Evolutionary conservation across 1,140 invertebrate genomes (phyloP).

Genomic region (Helicoverpa armigera): DNA sequence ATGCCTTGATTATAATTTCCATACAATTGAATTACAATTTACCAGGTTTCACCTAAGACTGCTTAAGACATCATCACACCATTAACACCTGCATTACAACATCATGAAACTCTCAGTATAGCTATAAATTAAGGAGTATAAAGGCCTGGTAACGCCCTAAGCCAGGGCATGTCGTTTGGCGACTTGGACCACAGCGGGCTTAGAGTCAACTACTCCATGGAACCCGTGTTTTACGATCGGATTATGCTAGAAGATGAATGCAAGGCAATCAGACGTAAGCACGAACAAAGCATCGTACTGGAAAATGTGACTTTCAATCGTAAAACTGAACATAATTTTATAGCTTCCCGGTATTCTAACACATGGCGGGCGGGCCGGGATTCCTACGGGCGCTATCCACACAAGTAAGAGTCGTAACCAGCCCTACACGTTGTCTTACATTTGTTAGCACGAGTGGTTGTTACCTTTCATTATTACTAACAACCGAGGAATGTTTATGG

Average conservation of each 20-base stretch:
- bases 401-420: conserved; percentile 66
- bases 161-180: background rate
- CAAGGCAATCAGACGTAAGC: conserved; percentile 76
- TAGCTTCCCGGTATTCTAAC: conserved; percentile 74
- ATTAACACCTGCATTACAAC: conserved; percentile 30
- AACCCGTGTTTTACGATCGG: conserved; percentile 76
- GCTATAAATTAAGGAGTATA: conserved; percentile 20
- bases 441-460: conserved; percentile 52
- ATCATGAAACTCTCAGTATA: background rate
- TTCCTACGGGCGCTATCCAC: conserved; percentile 63
- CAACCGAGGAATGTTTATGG: conserved; percentile 59
- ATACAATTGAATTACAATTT: background rate
- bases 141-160: conserved; percentile 21
- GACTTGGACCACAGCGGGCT: conserved; percentile 48
- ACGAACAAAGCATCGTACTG: conserved; percentile 78
- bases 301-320: conserved; percentile 82
- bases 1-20: background rate
- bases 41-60: background rate
- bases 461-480: conserved; percentile 69
- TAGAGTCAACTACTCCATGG: conserved; percentile 61
- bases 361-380: conserved; percentile 53
- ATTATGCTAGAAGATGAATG: conserved; percentile 79
- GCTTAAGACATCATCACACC: conserved; percentile 10
- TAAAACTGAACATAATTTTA: conserved; percentile 81
- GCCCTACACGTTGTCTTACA: conserved; percentile 58